These are phyloP conservation scores for Erethizon dorsatum DNA, from an alignment of 2,797 vertebrate species.

Conservation along the genomic window DNA sequence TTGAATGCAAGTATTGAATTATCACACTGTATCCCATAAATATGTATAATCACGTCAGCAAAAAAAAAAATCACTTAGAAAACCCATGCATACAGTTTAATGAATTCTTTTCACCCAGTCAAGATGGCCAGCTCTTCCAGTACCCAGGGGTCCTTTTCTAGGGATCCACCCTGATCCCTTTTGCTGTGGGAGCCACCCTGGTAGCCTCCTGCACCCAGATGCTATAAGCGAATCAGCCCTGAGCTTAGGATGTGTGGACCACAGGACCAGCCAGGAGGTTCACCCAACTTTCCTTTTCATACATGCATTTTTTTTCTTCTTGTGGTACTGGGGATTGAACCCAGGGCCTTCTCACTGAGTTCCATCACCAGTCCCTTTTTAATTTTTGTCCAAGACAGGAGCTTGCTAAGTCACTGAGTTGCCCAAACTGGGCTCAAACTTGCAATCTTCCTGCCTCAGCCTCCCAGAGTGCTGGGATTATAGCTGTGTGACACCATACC, in stretches of 20 bases:
- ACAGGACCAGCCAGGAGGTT: no score
- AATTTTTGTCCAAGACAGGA: neutral
- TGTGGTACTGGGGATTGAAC: neutral
- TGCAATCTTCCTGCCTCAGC: neutral
- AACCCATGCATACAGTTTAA: neutral
- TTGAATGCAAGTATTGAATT: neutral
- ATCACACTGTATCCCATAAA: neutral
- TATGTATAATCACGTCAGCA: neutral
- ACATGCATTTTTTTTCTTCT: neutral
- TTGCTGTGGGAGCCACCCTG: rapidly evolving
- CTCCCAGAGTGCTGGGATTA: neutral
- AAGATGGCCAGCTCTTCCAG: neutral
- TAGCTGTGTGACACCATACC: neutral
- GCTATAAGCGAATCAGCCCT: neutral
- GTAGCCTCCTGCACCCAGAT: neutral
- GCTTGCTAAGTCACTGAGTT: neutral
- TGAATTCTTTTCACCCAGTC: neutral
- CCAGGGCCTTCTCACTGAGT: neutral
- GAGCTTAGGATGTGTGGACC: neutral
- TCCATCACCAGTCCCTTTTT: neutral
- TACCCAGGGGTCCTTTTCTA: neutral
- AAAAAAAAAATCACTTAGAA: neutral
- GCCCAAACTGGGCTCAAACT: neutral
- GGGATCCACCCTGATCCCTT: rapidly evolving
- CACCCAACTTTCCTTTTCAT: neutral